A percentile compares a stretch with the other conserved stretches of the same genome.
Conservation (phyloP, 1,140 invertebrate genomes). For the Drosophila arizonae region DNA sequence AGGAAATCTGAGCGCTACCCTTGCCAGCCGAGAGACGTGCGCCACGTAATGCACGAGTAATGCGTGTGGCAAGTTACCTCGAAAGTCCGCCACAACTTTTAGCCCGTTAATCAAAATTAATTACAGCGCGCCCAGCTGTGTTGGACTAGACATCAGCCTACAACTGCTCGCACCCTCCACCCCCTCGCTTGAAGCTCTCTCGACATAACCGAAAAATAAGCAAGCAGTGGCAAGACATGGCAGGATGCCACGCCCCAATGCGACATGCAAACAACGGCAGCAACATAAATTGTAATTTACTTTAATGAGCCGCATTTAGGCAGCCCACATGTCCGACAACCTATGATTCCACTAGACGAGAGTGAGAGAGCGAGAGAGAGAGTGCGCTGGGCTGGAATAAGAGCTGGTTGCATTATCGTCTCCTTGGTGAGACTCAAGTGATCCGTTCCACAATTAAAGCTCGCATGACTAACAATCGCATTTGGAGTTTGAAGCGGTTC, state of each 20-base stretch:
- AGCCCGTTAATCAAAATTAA: slow-evolving; percentile 78
- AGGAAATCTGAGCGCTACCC: slow-evolving; percentile 20
- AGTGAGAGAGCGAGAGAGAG: neutral
- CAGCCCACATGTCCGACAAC: slow-evolving; percentile 48
- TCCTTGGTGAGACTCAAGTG: slow-evolving; percentile 31
- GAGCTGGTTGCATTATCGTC: slow-evolving; percentile 18
- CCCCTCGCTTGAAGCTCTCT: neutral
- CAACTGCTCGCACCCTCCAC: neutral
- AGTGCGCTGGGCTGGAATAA: neutral
- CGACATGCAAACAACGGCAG: slow-evolving; percentile 68
- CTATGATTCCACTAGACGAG: slow-evolving; percentile 38
- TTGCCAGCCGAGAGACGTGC: slow-evolving; percentile 32
- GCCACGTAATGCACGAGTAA: slow-evolving; percentile 47
- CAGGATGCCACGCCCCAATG: slow-evolving; percentile 63
- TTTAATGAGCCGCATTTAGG: slow-evolving; percentile 77
- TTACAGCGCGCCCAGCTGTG: slow-evolving; percentile 57
- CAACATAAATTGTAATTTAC: slow-evolving; percentile 75
- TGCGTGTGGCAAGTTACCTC: slow-evolving; percentile 61
- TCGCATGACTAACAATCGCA: slow-evolving; percentile 73
- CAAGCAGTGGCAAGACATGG: slow-evolving; percentile 9
- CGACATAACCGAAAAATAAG: neutral
- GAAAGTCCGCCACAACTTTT: slow-evolving; percentile 52
- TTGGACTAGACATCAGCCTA: neutral
- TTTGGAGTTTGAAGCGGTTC: slow-evolving; percentile 69
- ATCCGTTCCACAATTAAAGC: slow-evolving; percentile 72